Evolutionary conservation across 2,888 invertebrate genomes (phyloP), one percentile per base, ranked within the genome.

Genomic region (Heliconius charithonia): DNA sequence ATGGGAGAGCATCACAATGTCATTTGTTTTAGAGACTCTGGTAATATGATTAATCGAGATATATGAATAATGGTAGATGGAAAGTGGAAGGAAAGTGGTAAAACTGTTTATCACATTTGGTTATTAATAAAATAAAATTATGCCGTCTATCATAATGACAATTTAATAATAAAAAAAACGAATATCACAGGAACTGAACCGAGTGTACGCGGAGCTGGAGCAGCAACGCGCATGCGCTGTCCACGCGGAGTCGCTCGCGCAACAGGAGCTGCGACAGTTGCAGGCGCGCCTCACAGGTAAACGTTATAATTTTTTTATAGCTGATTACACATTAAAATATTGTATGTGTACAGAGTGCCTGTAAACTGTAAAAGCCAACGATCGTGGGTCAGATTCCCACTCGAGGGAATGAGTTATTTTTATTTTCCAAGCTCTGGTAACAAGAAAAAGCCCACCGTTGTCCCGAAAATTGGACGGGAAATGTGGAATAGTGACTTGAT

Each of bases 221-320:
- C 95, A 95, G 83, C 95, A 95, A 83, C 87, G 89, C 45, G 90
- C 91, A 82, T 85, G 87, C 82, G 90, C 92, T 69, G 90, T 93
- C 72, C 96, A 95, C 80, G 87, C 93, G 88, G 85, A 92, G 77
- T 90, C 91, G 81, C 86, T 86, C 69, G 95, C 95, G 83, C 96
- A 96, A 85, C 95, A 96, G 82, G 96, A 96, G 73, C 87, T 96
- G 71, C 95, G 96, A 29, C 94, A 88, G 76, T 83, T 86, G 63
- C 93, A 93, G 87, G 92, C 92, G 1, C 85, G 89, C 41, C 87
- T 91, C 32, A 84, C 84, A 19, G 91, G 93, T 92, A 37, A 16
- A 29, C 62, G 22, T 1, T n/a, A 10, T 2, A 56, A 19, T 51
- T 16, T 45, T 51, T 29, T 29, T 3, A 19, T 51, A 12, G 1